Evolutionary conservation across 2,797 vertebrate genomes (phyloP), one percentile per base, ranked within the genome.

Genomic region (Lithobates sylvaticus): DNA sequence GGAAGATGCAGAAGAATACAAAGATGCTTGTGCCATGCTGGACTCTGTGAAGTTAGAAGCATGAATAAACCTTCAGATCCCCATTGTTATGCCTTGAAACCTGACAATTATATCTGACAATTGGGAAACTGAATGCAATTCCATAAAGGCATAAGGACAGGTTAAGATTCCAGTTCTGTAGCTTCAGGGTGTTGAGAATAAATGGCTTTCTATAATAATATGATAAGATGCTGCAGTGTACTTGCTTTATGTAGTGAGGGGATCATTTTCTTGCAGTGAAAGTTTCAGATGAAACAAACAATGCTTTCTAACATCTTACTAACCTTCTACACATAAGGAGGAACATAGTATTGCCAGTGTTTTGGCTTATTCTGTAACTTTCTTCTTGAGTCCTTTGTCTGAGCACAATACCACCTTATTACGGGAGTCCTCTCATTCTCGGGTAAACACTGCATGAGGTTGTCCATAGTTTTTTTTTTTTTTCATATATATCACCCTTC

Each of bases 31-130:
- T 90, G 93, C 89, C 88, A 76, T 97, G 71, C 93, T 98, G 93
- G 96, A 97, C 86, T 98, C 97, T 23, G 96, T 98, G 92, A 97
- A 98, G 92, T 94, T 98, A 92, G 96, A 98, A 93, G 96, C 93
- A 90, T 98, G 95, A 96, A 89, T 87, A 84, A 84, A 91, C 91
- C 90, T 89, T 85, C 84, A 86, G 44, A 89, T 29, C 88, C 83
- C 91, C 82, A 65, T 77, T 88, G 91, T 90, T 93, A 93, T 92
- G 89, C 91, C 84, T 90, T 90, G 89, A 92, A 92, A 95, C 91
- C 95, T 95, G 94, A 92, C 67, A 91, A 90, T 81, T 58, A 89
- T 89, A 88, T 64, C 93, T 93, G 82, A 92, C 89, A 76, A 78
- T 77, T 82, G 44, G 69, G 50, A 73, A 76, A 76, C 39, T 29